Evolutionary conservation across 2,888 invertebrate genomes (phyloP).

Genomic region (Branchipolynoe longqiensis): DNA sequence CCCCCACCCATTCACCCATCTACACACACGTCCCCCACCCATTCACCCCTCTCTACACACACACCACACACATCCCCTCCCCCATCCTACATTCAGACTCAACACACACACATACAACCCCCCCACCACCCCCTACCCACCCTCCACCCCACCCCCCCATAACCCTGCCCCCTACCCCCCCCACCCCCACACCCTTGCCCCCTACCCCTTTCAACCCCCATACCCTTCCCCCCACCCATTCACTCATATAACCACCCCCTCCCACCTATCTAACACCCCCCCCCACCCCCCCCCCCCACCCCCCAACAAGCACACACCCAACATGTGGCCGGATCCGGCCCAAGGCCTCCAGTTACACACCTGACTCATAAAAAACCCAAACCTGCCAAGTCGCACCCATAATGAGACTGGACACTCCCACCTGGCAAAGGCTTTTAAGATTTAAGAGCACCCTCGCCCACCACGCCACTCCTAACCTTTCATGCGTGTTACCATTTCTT

Average conservation of each 20-base stretch:
- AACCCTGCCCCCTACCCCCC: background rate
- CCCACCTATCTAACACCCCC: background rate
- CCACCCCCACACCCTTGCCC: background rate
- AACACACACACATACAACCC: too few species aligned
- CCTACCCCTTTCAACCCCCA: background rate
- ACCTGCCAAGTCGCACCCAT: slow-evolving; percentile 34
- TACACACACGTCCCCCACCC: too few species aligned
- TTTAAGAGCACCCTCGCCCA: slow-evolving; percentile 16
- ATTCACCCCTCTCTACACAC: background rate
- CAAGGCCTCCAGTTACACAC: slow-evolving; percentile 24
- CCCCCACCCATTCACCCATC: background rate
- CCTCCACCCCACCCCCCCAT: background rate
- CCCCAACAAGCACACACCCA: background rate
- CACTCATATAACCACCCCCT: background rate
- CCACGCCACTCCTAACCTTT: background rate
- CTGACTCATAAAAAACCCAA: slow-evolving; percentile 49
- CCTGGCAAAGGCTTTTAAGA: slow-evolving; percentile 44
- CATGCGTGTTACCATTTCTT: too few species aligned
- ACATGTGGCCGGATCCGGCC: slow-evolving; percentile 32
- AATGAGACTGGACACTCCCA: slow-evolving; percentile 47
- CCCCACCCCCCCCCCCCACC: background rate
- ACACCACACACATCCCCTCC: background rate
- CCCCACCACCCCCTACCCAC: background rate
- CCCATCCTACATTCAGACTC: background rate
- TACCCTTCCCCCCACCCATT: too few species aligned